Base-by-base conservation (phyloP, 2,888 invertebrate genomes). In the Rotaria sp. region DNA sequence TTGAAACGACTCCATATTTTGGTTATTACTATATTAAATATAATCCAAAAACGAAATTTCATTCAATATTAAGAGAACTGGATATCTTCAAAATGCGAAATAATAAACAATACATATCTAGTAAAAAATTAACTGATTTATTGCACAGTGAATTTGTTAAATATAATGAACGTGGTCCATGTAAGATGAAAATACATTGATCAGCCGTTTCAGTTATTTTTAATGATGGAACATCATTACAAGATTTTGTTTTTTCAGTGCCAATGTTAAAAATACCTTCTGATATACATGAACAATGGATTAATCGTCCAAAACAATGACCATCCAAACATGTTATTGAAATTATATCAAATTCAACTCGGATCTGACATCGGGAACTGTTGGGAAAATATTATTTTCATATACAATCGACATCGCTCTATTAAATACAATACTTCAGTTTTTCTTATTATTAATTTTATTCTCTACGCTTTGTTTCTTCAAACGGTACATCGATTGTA, bases 71-170 rank as follows among this genome's bases (percentile, higher is more conserved):
- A 18, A 24, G 15, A n/a, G 8, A 59, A 11, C 15, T 59, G 15
- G 59, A 59, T 59, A 59, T 59, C n/a, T 59, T 59, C n/a, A 18
- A 59, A 59, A 18, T 11, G 15, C 59, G 59, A n/a, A 59, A 59
- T 59, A n/a, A 59, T 59, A 59, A 59, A 59, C 59, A 59, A 59
- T 59, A 59, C n/a, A 59, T 59, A 59, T 59, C 59, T 7, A 59
- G 59, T 59, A 59, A n/a, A 59, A 59, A 59, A 59, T 26, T 59
- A n/a, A n/a, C 59, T 7, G 59, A 59, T 59, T 59, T 59, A n/a
- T n/a, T 59, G 15, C 59, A 59, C 8, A 59, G n/a, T 59, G 59
- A 59, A n/a, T 59, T 59, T 59, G 24, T n/a, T n/a, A 59, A 59
- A 59, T 59, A 59, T 59, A 18, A 24, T 59, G 26, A 59, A 24